Conservation (phyloP, 2,888 invertebrate species). For the Willowsia nigromaculata region DNA sequence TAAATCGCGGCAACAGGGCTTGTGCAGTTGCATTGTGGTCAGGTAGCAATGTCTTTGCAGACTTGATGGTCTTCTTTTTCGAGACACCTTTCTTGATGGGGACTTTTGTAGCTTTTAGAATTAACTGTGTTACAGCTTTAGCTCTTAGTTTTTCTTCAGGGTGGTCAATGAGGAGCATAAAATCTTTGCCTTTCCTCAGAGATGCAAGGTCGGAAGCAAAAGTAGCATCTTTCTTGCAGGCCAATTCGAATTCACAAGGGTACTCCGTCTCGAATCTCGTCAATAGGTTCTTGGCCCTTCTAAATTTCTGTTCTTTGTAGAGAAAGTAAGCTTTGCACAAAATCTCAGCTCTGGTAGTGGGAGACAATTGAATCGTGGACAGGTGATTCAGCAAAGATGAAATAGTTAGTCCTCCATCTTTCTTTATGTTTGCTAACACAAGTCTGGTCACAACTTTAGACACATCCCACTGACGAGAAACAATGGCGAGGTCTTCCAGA, state of each 20-base stretch:
- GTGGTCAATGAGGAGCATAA: conserved; percentile 88
- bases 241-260: conserved; percentile 86
- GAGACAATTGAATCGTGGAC: conserved; percentile 61
- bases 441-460: conserved; percentile 64
- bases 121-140: conserved; percentile 85
- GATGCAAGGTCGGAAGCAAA: conserved; percentile 79
- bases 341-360: conserved; percentile 73
- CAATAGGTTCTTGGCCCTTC: conserved; percentile 84
- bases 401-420: conserved; percentile 15
- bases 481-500: conserved; percentile 25
- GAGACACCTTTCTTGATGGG: neutral
- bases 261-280: conserved; percentile 86
- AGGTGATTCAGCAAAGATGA: conserved; percentile 61
- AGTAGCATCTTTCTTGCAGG: conserved; percentile 82
- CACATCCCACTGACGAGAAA: conserved; percentile 76
- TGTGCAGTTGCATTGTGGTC: conserved; percentile 85
- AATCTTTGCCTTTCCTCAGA: conserved; percentile 80
- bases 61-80: conserved; percentile 39
- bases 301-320: conserved; percentile 47
- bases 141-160: conserved; percentile 85
- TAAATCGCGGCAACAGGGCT: conserved; percentile 85
- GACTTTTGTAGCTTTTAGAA: conserved; percentile 79
- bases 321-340: conserved; percentile 61
- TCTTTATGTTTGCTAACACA: conserved; percentile 58
- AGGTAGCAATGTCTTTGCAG: conserved; percentile 42